Evolutionary conservation across 2,113 vertebrate species (phyloP), one percentile per base, ranked within the genome.

Genomic region (Gila orcuttii): DNA sequence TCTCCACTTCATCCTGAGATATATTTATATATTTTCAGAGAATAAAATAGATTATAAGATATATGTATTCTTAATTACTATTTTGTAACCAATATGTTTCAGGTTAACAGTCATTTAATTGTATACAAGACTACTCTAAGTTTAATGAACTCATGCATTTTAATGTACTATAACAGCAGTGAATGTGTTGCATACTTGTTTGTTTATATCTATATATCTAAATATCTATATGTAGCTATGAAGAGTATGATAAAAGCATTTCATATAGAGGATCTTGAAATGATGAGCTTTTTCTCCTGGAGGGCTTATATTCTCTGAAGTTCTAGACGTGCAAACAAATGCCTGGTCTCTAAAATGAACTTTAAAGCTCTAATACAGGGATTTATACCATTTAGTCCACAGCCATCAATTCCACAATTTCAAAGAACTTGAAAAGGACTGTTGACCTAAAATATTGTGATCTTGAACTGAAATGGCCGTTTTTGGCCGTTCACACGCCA

Each of bases 61-160:
- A 90, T 81, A 83, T 83, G 47, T 91, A 89, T 87, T 91, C 88
- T 89, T 92, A 94, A 94, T 89, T 42, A 88, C 92, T 93, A 94
- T 94, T 94, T 95, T 95, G 87, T 92, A 94, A 92, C 89, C 89
- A 90, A 90, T 91, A 87, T 89, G 89, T 88, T 93, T 93, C 91
- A 91, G 79, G 39, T 87, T 31, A 85, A 79, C 28, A 31, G 19
- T 88, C 33, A 81, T 64, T 64, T 50, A 76, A 64, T 33, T 82
- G 42, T 82, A 76, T 25, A 85, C 28, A 71, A 57, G 39, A 36
- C 59, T 71, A 79, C 19, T 66, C 52, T 25, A 42, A 85, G n/a
- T 15, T 78, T 52, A 69, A 66, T 60, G 25, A 77, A 71, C 31
- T 80, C 25, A 47, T 89, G 69, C 33, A 83, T 82, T 82, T 85